Evolutionary conservation across 2,113 vertebrate genomes (phyloP).

Genomic region (Leptobrachium leishanense): DNA sequence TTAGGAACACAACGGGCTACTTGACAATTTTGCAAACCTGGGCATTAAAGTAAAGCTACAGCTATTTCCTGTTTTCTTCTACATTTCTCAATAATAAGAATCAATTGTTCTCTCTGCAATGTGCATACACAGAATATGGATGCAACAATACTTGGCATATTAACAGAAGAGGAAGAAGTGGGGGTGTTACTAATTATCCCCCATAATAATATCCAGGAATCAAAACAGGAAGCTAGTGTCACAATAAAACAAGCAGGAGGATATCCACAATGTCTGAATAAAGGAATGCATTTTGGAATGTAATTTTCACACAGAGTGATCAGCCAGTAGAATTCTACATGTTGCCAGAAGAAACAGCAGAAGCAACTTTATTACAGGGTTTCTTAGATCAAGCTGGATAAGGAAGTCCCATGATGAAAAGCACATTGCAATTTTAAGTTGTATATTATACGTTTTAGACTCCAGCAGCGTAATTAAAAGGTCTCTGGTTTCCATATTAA

Average conservation of each 20-base stretch:
- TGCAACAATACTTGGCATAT: conserved; percentile 1
- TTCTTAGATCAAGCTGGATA: conserved; percentile 15
- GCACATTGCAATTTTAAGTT: not conserved
- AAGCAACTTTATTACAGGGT: conserved; percentile 9
- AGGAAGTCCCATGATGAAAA: conserved; percentile 24
- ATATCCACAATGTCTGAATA: conserved; percentile 37
- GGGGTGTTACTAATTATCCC: conserved; percentile 3
- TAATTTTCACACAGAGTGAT: conserved; percentile 17
- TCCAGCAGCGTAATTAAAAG: conserved; percentile 7
- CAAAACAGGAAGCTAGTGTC: conserved; percentile 22
- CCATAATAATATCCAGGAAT: conserved; percentile 34
- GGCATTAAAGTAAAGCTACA: no score
- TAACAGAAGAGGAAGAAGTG: not conserved
- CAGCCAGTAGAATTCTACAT: conserved; percentile 14
- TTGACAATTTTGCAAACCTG: no score
- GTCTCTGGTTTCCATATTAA: conserved; percentile 20
- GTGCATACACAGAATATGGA: not conserved
- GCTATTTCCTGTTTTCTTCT: no score
- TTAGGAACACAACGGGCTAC: no score
- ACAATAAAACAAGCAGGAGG: conserved; percentile 21
- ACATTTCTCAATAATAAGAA: no score
- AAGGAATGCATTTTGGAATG: conserved; percentile 41
- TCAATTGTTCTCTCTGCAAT: no score
- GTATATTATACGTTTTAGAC: not conserved
- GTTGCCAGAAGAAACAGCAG: conserved; percentile 41